These are phyloP conservation scores for Pelvicachromis taeniatus DNA, from an alignment of 2,113 vertebrate species.

Conservation along the genomic window DNA sequence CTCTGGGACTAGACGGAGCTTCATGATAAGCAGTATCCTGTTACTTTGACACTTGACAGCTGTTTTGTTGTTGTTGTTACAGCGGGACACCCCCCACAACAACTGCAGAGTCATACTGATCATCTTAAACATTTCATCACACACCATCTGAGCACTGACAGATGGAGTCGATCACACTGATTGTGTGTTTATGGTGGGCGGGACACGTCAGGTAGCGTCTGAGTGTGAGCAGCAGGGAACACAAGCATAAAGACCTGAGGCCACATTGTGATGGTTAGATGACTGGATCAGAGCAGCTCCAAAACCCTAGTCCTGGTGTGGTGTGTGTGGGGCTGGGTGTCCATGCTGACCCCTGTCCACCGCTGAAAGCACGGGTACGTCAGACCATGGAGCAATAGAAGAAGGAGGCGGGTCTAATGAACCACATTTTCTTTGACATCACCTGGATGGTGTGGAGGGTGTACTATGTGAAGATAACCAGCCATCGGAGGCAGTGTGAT, in stretches of 20 bases:
- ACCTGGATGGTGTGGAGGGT: background rate
- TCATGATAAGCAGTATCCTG: background rate
- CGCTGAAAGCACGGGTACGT: background rate
- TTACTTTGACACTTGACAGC: background rate
- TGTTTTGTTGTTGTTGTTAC: background rate
- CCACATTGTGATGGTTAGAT: background rate
- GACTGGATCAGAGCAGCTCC: background rate
- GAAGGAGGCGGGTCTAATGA: background rate
- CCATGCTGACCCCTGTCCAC: background rate
- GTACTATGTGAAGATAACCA: background rate
- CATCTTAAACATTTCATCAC: background rate
- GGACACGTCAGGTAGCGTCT: background rate
- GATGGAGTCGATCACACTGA: background rate
- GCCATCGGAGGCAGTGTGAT: background rate
- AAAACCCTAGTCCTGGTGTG: background rate
- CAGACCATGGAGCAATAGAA: background rate
- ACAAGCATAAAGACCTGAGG: no score
- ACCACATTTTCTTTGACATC: background rate
- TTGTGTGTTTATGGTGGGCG: background rate
- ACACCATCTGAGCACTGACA: background rate
- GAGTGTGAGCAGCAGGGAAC: background rate
- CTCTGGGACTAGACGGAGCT: fast-evolving
- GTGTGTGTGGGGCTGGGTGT: background rate
- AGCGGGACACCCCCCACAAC: background rate
- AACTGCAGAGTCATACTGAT: background rate